Percentiles rank a stretch among this genome's conserved stretches.
These are phyloP conservation scores for Tetheella fluctuosa DNA, from an alignment of 2,888 invertebrate species.

Conservation along the genomic window DNA sequence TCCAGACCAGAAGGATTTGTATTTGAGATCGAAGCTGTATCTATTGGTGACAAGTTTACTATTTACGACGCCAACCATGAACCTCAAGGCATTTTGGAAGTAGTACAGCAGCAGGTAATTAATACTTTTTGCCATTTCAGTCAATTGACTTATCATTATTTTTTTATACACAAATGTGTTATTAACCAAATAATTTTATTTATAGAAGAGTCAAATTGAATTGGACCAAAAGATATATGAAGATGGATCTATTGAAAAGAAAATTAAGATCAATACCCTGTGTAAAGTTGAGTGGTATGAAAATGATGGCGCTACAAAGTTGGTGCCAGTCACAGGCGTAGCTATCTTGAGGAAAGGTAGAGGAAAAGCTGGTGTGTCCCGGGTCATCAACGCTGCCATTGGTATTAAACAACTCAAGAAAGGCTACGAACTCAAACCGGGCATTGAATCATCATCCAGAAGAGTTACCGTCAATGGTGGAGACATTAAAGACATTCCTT, in stretches of 20 bases:
- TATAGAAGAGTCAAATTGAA: conserved; percentile 79
- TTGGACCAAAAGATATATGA: conserved; percentile 72
- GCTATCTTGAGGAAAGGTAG: conserved; percentile 82
- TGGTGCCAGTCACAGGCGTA: conserved; percentile 84
- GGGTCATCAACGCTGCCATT: conserved; percentile 84
- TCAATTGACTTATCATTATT: neutral
- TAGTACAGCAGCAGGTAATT: conserved; percentile 86
- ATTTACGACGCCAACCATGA: conserved; percentile 87
- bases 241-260: conserved; percentile 84
- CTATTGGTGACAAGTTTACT: conserved; percentile 88
- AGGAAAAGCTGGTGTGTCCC: conserved; percentile 79
- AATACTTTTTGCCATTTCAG: neutral
- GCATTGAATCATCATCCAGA: conserved; percentile 85
- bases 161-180: neutral
- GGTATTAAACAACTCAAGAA: conserved; percentile 81
- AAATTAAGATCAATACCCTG: conserved; percentile 84
- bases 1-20: conserved; percentile 89
- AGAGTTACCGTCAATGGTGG: conserved; percentile 85
- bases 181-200: conserved; percentile 22
- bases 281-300: conserved; percentile 89
- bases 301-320: conserved; percentile 84
- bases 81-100: conserved; percentile 87
- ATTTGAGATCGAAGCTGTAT: conserved; percentile 88
- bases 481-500: conserved; percentile 87
- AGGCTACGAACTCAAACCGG: conserved; percentile 86